Percentiles rank a stretch among this genome's conserved stretches.
phyloP scores from a whole-genome alignment of 1,140 invertebrate species.

The Drosophila subpulchrella region DNA sequence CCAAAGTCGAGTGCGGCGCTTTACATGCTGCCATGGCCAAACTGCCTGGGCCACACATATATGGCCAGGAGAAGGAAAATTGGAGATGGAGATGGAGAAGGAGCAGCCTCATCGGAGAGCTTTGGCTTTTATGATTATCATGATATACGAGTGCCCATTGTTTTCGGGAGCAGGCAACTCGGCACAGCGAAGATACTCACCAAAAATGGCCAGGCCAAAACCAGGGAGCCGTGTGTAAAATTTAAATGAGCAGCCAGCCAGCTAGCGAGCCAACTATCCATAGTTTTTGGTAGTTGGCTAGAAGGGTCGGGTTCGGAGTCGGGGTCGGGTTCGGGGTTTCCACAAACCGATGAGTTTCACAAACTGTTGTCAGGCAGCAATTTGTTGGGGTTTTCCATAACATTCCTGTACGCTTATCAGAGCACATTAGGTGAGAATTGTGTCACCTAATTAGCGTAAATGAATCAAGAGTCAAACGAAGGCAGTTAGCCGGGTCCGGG shows the following conservation, averaged over 20 bases:
- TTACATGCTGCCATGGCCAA: conserved; percentile 57
- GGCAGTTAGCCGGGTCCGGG: conserved; percentile 46
- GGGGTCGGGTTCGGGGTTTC: not conserved
- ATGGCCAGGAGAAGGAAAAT: conserved; percentile 37
- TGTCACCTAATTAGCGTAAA: conserved; percentile 84
- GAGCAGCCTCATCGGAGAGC: conserved; percentile 40
- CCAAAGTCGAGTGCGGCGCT: conserved; percentile 70
- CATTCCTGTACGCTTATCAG: conserved; percentile 74
- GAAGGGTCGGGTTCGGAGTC: conserved; percentile 4
- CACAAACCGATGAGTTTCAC: conserved; percentile 21
- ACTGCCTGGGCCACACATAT: conserved; percentile 50
- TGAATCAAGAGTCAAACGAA: conserved; percentile 68
- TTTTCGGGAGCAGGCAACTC: conserved; percentile 67
- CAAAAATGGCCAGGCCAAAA: conserved; percentile 71
- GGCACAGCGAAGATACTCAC: conserved; percentile 41
- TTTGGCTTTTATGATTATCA: conserved; percentile 76
- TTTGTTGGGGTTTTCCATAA: conserved; percentile 61
- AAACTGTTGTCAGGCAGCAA: conserved; percentile 66
- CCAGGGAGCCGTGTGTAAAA: conserved; percentile 70
- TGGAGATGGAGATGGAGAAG: conserved; percentile 51
- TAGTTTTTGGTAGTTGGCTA: not conserved
- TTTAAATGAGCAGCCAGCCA: conserved; percentile 71
- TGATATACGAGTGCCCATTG: conserved; percentile 81
- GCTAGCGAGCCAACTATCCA: conserved; percentile 24
- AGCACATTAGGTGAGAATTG: conserved; percentile 84